Evolutionary conservation across 2,113 vertebrate species (phyloP), one percentile per base, ranked within the genome.

Genomic region (Elephantulus edwardii): DNA sequence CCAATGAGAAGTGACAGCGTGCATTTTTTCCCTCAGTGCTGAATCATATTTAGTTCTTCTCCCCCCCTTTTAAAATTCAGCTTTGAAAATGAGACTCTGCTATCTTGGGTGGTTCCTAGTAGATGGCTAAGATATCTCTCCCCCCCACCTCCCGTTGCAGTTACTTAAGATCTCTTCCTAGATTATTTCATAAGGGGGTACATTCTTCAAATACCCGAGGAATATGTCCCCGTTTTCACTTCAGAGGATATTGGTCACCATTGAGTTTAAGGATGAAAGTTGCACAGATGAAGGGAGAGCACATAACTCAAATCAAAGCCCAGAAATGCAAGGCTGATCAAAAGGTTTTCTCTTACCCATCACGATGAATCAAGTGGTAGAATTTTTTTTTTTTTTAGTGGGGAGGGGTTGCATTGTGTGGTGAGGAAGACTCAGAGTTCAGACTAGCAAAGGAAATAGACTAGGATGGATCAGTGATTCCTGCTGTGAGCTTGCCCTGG

Each of bases 251-350:
- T 60, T 13, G 5, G 74, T 85, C 58, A 22, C 33, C 83, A 76
- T 8, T 93, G 90, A 91, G 92, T 92, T 92, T 80, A 79, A 91
- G 42, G 85, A 90, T 93, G 38, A 86, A 91, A 80, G 79, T 50
- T 86, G 58, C 1, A 40, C 33, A 42, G 83, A 83, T 72, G 26
- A 90, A 80, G 88, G 35, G n/a, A 62, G 30, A 62, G 1, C 42
- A 30, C 11, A 56, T 92, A 84, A 81, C 90, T 89, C 71, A 90
- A 91, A 88, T 46, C 70, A 91, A 91, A 95, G 56, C 56, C 62
- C n/a, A 33, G 81, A 42, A 42, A 82, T 44, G 28, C 50, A 33
- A 62, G 35, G 56, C 75, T 64, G 79, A 92, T 79, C 64, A 92
- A 80, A 83, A 83, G 71, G 20, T 54, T 88, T 92, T 52, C 44